phyloP scores from a whole-genome alignment of 2,113 vertebrate species.

The Prionailurus viverrinus region DNA sequence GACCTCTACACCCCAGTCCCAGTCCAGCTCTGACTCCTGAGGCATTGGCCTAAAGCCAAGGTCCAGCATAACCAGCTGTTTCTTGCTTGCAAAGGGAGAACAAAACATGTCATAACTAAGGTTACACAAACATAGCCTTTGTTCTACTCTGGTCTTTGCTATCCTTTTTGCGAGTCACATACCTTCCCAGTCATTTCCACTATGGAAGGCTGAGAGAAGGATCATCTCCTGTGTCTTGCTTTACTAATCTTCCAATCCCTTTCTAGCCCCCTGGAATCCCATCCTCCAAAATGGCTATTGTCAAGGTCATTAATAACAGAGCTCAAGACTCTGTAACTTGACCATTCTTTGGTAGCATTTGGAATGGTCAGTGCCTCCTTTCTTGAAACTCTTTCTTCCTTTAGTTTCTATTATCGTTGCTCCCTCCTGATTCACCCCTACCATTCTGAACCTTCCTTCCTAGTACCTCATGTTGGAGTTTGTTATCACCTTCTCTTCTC shows the following conservation, averaged over 20 bases:
- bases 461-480: neutral
- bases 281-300: neutral
- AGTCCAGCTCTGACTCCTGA: neutral
- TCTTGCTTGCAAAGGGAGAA: neutral
- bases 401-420: neutral
- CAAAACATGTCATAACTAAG: neutral
- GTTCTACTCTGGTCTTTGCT: neutral
- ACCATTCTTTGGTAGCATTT: neutral
- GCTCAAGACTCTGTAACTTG: neutral
- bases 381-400: neutral
- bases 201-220: neutral
- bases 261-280: neutral
- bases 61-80: neutral
- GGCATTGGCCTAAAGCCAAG: neutral
- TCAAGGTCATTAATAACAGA: neutral
- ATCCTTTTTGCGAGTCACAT: neutral
- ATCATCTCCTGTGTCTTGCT: neutral
- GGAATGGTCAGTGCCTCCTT: neutral
- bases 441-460: neutral
- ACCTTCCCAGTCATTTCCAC: neutral
- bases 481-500: neutral
- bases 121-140: neutral
- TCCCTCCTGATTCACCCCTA: neutral
- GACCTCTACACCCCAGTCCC: neutral
- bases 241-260: neutral